Conservation (phyloP, 2,113 vertebrate species). For the Nyctereutes procyonoides region DNA sequence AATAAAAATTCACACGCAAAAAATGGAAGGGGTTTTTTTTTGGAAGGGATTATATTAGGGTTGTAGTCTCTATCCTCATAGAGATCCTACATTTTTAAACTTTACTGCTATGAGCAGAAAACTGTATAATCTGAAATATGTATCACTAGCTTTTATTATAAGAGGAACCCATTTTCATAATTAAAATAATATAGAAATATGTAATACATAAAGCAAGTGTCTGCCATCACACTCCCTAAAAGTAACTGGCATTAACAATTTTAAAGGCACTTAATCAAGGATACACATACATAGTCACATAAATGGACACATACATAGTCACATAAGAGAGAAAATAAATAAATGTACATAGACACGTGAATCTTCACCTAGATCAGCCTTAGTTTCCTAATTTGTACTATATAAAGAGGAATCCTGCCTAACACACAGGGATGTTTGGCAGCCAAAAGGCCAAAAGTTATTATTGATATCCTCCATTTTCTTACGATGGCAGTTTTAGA, state of each 20-base stretch:
- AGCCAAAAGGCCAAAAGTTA: background rate
- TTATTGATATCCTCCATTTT: background rate
- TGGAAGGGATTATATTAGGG: background rate
- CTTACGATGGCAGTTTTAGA: background rate
- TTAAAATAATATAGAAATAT: conserved; percentile 20
- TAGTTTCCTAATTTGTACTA: background rate
- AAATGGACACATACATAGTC: background rate
- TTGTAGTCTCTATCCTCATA: background rate
- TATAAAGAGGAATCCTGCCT: background rate
- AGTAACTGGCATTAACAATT: background rate
- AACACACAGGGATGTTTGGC: background rate
- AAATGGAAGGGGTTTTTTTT: background rate
- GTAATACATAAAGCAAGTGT: background rate
- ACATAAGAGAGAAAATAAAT: background rate
- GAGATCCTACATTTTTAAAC: background rate
- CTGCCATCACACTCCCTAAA: background rate
- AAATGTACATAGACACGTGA: background rate
- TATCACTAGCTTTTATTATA: background rate
- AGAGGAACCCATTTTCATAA: conserved; percentile 28
- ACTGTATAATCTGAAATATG: background rate
- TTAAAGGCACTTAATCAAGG: background rate
- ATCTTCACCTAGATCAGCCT: background rate
- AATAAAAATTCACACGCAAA: background rate
- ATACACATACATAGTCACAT: background rate
- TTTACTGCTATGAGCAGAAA: conserved; percentile 13